These are phyloP conservation scores for Pissodes strobi DNA, from an alignment of 1,140 invertebrate species.

Conservation along the genomic window DNA sequence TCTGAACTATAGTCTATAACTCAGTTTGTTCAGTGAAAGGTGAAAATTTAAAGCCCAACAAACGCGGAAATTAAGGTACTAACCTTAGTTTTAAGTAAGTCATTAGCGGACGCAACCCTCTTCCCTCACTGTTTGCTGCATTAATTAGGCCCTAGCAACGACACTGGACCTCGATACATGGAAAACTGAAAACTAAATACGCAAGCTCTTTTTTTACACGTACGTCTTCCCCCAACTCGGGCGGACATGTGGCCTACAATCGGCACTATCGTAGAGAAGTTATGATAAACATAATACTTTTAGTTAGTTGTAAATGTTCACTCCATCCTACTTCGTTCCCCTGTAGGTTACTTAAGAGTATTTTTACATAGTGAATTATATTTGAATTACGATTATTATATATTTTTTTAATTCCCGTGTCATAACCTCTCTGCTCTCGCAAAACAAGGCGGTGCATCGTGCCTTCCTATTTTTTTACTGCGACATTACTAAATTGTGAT, in stretches of 20 bases:
- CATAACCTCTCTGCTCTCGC: constrained; percentile 52
- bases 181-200: constrained; percentile 48
- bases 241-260: constrained; percentile 46
- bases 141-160: constrained; percentile 57
- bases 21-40: no score
- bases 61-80: constrained; percentile 37
- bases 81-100: constrained; percentile 40
- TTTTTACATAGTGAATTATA: constrained; percentile 28
- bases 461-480: constrained; percentile 52
- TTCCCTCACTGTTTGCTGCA: constrained; percentile 58
- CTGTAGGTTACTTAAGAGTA: constrained; percentile 10
- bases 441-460: constrained; percentile 50
- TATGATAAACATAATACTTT: constrained; percentile 46
- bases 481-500: constrained; percentile 47
- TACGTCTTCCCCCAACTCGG: constrained; percentile 42
- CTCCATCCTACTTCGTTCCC: constrained; percentile 31
- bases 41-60: not conserved
- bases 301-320: constrained; percentile 40
- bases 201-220: constrained; percentile 39
- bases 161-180: constrained; percentile 53
- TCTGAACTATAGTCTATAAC: no score
- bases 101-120: constrained; percentile 47
- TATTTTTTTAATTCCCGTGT: constrained; percentile 40
- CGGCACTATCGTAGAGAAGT: constrained; percentile 50
- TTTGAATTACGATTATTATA: constrained; percentile 3